Evolutionary conservation across 2,888 invertebrate species (phyloP), one percentile per base, ranked within the genome.

Genomic region (Metalampra italica): DNA sequence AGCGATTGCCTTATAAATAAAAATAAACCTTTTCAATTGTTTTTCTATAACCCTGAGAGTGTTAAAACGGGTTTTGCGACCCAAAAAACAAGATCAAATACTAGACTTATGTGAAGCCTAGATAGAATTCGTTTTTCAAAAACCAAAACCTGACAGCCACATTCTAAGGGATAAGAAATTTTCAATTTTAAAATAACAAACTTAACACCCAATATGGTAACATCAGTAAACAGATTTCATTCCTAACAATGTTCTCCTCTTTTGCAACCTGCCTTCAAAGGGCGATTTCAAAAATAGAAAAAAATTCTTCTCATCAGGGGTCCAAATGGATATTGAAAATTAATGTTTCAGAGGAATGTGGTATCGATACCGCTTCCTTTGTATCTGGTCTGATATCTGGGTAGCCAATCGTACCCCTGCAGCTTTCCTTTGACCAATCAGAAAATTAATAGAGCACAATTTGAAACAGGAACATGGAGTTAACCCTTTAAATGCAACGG

Each of bases 401-500:
- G 56, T 57, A 64, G 57, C 63, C 36, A 38, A 46, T 34, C 2
- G 34, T 13, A 34, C 7, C 13, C 34, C 15, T 65, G 66, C 60
- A 67, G 66, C 62, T 57, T 62, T 12, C 72, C 78, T 79, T 80
- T 79, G 79, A 76, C 69, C 79, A 79, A 78, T 80, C 75, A 74
- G 62, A 55, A 57, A 51, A 53, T 50, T 50, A 47, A 53, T 48
- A 43, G 47, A 49, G 45, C 34, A 34, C 30, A 45, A 22, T 42
- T 42, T 42, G 41, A 42, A 42, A 42, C 3, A 11, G 41, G 41
- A 42, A 42, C n/a, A 15, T n/a, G 29, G 29, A 29, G n/a, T 29
- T 42, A 42, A 29, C 41, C 14, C 41, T 29, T n/a, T 29, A 29
- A 14, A 7, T 8, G 41, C 41, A 29, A 22, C 14, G 13, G 29